Conservation (phyloP, 1,140 invertebrate genomes). For the Oncopeltus fasciatus region DNA sequence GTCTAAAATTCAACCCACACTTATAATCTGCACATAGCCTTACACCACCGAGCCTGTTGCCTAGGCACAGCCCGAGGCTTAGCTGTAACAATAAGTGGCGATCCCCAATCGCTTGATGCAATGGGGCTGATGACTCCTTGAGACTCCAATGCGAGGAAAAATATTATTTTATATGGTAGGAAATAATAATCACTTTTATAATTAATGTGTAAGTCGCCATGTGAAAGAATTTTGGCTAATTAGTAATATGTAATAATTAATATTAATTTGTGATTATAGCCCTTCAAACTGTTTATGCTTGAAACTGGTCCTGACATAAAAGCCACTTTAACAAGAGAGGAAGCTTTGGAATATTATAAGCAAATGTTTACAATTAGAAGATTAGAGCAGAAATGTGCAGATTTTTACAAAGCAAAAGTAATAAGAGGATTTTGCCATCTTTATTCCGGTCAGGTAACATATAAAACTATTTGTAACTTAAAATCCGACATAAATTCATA, state of each 20-base stretch:
- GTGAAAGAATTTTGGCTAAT: too few species aligned
- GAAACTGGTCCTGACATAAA: constrained; percentile 66
- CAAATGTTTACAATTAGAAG: constrained; percentile 77
- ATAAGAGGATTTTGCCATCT: constrained; percentile 95
- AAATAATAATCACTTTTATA: too few species aligned
- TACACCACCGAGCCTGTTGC: constrained; percentile 27
- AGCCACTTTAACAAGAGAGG: constrained; percentile 58
- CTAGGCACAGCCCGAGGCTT: too few species aligned
- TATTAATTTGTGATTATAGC: too few species aligned
- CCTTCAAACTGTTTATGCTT: constrained; percentile 76
- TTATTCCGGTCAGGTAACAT: constrained; percentile 69
- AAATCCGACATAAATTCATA: too few species aligned
- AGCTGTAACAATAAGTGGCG: constrained; percentile 29
- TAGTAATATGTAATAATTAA: too few species aligned
- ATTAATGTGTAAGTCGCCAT: too few species aligned
- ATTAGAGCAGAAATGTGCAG: constrained; percentile 82
- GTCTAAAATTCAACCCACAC: constrained; percentile 21
- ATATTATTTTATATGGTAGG: too few species aligned
- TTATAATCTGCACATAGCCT: constrained; percentile 36
- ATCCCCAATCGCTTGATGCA: constrained; percentile 27
- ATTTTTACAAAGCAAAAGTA: constrained; percentile 91
- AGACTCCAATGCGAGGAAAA: not conserved
- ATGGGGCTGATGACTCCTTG: constrained; percentile 19
- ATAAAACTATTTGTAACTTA: too few species aligned
- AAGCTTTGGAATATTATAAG: constrained; percentile 63